phyloP scores from a whole-genome alignment of 1,140 invertebrate genomes.

The Orchesella cincta region DNA sequence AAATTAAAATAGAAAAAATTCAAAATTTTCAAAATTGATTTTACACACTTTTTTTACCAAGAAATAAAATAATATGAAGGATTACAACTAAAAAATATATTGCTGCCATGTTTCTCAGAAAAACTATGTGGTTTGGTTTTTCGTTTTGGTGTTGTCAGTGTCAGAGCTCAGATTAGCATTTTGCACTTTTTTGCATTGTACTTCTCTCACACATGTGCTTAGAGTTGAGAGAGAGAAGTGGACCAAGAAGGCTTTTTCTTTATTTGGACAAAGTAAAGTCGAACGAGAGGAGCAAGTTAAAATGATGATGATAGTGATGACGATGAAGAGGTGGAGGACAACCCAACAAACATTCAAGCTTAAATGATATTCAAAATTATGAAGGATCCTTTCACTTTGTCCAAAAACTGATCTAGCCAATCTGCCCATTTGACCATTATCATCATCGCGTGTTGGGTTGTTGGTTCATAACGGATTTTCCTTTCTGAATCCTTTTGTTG shows the following conservation, averaged over 20 bases:
- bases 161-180: conserved; percentile 5
- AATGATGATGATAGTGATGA: neutral
- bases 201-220: neutral
- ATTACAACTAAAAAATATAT: too few relatives aligned
- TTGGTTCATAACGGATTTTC: too few relatives aligned
- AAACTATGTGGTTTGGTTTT: too few relatives aligned
- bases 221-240: too few relatives aligned
- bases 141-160: neutral
- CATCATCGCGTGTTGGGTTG: too few relatives aligned
- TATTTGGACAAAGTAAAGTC: conserved; percentile 22
- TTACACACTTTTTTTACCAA: too few relatives aligned
- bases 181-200: conserved; percentile 10
- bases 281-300: neutral
- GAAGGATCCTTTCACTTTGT: conserved; percentile 29
- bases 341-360: neutral
- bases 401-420: conserved; percentile 14
- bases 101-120: too few relatives aligned
- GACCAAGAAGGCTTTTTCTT: conserved; percentile 16
- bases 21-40: too few relatives aligned
- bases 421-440: conserved; percentile 21
- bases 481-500: neutral
- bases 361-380: neutral
- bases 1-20: too few relatives aligned
- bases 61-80: too few relatives aligned
- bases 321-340: conserved; percentile 21